Evolutionary conservation across 2,888 invertebrate genomes (phyloP).

Genomic region (Meta bourneti): DNA sequence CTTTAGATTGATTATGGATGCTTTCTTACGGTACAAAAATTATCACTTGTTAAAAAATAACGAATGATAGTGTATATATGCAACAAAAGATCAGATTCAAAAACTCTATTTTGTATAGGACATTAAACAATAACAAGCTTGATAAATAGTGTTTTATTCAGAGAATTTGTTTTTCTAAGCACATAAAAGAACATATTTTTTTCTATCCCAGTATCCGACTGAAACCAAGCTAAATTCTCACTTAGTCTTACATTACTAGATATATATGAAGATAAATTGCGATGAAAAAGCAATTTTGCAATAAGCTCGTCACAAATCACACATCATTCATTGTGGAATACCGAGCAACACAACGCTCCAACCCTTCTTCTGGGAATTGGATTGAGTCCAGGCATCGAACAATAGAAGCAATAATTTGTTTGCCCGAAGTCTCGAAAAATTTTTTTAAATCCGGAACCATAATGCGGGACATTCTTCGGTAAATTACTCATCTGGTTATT

Average conservation of each 20-base stretch:
- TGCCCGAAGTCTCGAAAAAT: slow-evolving; percentile 27
- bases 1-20: background rate
- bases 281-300: slow-evolving; percentile 33
- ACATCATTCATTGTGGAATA: slow-evolving; percentile 1
- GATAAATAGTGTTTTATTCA: background rate
- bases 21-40: background rate
- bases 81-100: background rate
- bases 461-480: slow-evolving; percentile 20
- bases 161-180: background rate
- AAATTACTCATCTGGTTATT: slow-evolving; percentile 63
- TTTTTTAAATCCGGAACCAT: slow-evolving; percentile 19
- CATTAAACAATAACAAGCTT: background rate
- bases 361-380: slow-evolving; percentile 34
- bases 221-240: background rate
- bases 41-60: background rate
- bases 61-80: background rate
- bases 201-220: background rate
- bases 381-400: slow-evolving; percentile 50
- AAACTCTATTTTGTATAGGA: background rate
- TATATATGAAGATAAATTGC: slow-evolving; percentile 42
- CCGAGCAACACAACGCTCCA: slow-evolving; percentile 40
- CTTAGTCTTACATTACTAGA: background rate
- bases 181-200: background rate
- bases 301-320: slow-evolving; percentile 8
- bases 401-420: slow-evolving; percentile 68